A percentile compares a stretch with the other conserved stretches of the same genome.
These are phyloP conservation scores for Orthonyx spaldingii DNA, from an alignment of 2,113 vertebrate species.

Conservation along the genomic window DNA sequence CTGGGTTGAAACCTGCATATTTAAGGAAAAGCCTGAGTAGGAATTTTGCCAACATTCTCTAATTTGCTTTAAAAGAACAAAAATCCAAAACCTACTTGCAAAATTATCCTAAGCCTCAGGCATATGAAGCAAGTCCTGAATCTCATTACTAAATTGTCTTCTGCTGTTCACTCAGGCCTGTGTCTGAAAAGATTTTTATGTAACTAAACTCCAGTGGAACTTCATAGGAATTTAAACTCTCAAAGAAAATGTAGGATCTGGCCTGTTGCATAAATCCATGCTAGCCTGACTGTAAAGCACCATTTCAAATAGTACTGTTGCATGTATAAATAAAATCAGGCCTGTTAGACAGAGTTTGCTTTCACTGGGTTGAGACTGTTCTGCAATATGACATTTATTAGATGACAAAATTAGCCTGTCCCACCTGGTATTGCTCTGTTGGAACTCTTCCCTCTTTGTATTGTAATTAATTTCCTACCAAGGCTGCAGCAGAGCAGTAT, in stretches of 20 bases:
- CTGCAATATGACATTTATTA: background rate
- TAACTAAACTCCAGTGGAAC: background rate
- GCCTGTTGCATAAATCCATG: background rate
- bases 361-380: background rate
- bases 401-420: background rate
- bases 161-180: background rate
- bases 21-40: background rate
- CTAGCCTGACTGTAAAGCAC: background rate
- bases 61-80: slow-evolving; percentile 4
- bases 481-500: background rate
- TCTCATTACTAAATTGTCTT: slow-evolving; percentile 15
- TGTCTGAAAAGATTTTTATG: background rate
- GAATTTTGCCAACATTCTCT: background rate
- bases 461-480: background rate
- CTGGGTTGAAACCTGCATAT: background rate
- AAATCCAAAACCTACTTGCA: background rate
- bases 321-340: background rate
- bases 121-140: background rate
- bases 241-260: background rate
- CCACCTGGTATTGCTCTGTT: background rate
- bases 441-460: background rate
- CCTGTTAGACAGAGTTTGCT: background rate
- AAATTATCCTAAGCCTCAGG: slow-evolving; percentile 8
- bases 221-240: background rate
- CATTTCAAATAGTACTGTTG: background rate